Evolutionary conservation across 2,113 vertebrate genomes (phyloP).

Genomic region (Anser cygnoides): DNA sequence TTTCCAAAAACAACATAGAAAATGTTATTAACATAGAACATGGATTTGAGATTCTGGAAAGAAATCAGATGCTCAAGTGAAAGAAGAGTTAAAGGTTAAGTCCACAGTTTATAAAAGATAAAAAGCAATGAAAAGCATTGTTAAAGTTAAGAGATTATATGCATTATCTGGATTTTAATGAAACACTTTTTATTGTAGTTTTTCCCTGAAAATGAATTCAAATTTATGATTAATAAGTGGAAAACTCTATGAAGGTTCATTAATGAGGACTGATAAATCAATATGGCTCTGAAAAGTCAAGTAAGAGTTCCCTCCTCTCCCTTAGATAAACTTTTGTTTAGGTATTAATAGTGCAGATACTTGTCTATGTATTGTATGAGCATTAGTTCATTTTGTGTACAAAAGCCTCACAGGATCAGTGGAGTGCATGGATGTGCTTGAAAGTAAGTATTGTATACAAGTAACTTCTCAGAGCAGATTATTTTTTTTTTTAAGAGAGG

Average conservation of each 20-base stretch:
- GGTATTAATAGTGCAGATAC: background rate
- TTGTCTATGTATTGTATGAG: background rate
- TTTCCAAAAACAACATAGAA: background rate
- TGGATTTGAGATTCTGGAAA: background rate
- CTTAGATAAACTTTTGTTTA: background rate
- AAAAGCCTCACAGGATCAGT: background rate
- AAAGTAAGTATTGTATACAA: background rate
- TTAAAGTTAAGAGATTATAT: background rate
- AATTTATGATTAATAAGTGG: background rate
- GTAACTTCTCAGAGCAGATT: background rate
- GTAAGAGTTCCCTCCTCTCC: background rate
- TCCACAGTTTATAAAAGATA: background rate
- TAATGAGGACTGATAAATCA: background rate
- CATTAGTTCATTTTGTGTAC: background rate
- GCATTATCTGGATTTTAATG: background rate
- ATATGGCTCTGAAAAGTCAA: background rate
- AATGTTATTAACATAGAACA: background rate
- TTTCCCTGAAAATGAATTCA: background rate
- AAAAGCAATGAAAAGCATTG: background rate
- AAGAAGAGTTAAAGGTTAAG: background rate
- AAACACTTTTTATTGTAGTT: background rate
- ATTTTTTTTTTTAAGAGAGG: background rate
- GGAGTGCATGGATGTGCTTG: background rate
- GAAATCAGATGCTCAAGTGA: background rate
- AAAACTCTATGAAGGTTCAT: background rate